Conservation (phyloP, 2,113 vertebrate species). For the Petromus typicus region DNA sequence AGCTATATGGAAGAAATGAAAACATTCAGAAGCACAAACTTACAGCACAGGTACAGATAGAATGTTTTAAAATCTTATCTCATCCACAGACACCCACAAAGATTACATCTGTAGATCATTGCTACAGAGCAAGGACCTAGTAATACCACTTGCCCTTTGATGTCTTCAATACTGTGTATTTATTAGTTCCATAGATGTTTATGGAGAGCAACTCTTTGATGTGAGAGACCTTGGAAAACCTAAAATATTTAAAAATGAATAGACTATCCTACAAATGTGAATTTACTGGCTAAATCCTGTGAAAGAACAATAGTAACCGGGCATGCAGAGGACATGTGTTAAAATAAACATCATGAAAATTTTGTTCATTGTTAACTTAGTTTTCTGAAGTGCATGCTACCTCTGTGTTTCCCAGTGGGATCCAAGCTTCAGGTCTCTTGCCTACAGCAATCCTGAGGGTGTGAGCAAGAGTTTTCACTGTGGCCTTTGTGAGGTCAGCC, state of each 20-base stretch:
- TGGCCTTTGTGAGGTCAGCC: neutral
- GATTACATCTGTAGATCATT: slow-evolving; percentile 63
- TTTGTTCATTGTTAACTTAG: neutral
- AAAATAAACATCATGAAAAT: neutral
- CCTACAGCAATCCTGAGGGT: neutral
- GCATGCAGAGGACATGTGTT: neutral
- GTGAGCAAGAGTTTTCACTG: neutral
- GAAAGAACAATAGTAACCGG: neutral
- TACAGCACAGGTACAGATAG: slow-evolving; percentile 22
- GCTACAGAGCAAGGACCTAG: neutral
- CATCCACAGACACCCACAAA: neutral
- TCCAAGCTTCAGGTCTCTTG: neutral
- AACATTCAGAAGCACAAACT: slow-evolving; percentile 56
- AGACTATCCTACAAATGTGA: neutral
- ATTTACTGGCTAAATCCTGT: neutral
- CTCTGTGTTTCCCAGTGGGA: too few species aligned
- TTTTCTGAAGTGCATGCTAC: neutral
- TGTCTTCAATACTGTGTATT: neutral
- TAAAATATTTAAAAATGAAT: neutral
- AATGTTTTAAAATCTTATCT: slow-evolving; percentile 53
- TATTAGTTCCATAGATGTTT: slow-evolving; percentile 56
- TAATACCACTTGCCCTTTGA: neutral
- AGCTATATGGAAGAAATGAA: neutral
- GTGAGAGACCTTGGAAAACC: neutral
- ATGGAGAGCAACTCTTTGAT: slow-evolving; percentile 50